These are phyloP conservation scores for Potorous gilbertii DNA, from an alignment of 2,797 vertebrate genomes.

Conservation along the genomic window DNA sequence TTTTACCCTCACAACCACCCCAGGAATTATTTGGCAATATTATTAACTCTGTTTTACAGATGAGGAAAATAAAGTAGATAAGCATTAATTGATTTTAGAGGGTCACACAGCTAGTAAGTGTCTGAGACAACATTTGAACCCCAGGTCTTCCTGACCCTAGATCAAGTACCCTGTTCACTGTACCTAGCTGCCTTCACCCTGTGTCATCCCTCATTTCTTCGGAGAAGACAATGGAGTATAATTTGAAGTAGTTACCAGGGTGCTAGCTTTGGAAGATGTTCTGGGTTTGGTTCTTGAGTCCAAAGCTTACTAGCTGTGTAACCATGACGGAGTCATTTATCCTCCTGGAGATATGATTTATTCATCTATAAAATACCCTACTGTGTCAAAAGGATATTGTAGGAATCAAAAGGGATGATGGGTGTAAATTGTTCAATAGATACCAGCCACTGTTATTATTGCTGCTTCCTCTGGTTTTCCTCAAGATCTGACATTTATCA, in stretches of 20 bases:
- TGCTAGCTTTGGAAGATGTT: background rate
- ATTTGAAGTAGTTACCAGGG: background rate
- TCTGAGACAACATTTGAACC: background rate
- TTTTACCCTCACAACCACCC: background rate
- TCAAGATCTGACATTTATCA: background rate
- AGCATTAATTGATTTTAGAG: background rate
- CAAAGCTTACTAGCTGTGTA: background rate
- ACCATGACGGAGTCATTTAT: background rate
- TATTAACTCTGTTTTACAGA: background rate
- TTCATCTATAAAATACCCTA: background rate
- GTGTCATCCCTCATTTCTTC: background rate
- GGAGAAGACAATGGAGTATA: background rate
- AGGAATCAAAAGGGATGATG: background rate
- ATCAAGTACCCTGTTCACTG: background rate
- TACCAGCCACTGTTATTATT: background rate
- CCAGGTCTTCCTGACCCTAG: background rate
- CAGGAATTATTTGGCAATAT: background rate
- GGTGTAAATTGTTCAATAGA: background rate
- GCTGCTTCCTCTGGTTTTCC: background rate
- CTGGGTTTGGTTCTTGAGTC: background rate
- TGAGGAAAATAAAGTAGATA: background rate
- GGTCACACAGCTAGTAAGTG: background rate
- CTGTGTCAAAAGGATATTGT: background rate
- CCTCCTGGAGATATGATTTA: background rate
- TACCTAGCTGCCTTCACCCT: background rate